phyloP scores from a whole-genome alignment of 2,113 vertebrate species.

The Pollimyrus isidori region DNA sequence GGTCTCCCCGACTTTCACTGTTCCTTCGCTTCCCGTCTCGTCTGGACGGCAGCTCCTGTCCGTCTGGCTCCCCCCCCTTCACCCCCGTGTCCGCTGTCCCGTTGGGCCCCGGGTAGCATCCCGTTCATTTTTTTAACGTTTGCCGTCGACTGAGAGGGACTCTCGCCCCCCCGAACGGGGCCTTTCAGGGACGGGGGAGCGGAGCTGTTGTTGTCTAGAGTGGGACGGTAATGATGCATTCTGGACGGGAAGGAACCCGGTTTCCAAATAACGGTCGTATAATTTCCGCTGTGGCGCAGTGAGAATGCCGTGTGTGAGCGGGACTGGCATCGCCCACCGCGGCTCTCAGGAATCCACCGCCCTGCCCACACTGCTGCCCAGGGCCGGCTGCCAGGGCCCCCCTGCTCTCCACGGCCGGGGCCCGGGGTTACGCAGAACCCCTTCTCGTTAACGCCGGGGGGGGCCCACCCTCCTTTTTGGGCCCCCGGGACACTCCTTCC shows the following conservation, averaged over 20 bases:
- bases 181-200: neutral
- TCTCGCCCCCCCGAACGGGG: neutral
- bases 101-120: neutral
- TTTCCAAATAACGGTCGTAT: neutral
- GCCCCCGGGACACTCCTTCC: neutral
- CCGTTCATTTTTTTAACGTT: neutral
- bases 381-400: neutral
- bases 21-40: neutral
- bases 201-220: neutral
- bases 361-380: constrained; percentile 28
- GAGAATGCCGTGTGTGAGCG: neutral
- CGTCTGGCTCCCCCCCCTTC: neutral
- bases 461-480: neutral
- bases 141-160: neutral
- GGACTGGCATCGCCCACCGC: neutral
- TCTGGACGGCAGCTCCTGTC: too few species aligned
- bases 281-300: constrained; percentile 2
- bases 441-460: neutral
- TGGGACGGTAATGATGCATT: neutral
- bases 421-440: neutral
- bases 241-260: neutral
- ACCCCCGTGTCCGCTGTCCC: neutral
- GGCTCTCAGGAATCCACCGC: neutral
- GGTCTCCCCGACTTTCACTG: neutral
- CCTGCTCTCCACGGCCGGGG: neutral